These are phyloP conservation scores for Acanthornis magna DNA, from an alignment of 2,797 vertebrate species.

Conservation along the genomic window DNA sequence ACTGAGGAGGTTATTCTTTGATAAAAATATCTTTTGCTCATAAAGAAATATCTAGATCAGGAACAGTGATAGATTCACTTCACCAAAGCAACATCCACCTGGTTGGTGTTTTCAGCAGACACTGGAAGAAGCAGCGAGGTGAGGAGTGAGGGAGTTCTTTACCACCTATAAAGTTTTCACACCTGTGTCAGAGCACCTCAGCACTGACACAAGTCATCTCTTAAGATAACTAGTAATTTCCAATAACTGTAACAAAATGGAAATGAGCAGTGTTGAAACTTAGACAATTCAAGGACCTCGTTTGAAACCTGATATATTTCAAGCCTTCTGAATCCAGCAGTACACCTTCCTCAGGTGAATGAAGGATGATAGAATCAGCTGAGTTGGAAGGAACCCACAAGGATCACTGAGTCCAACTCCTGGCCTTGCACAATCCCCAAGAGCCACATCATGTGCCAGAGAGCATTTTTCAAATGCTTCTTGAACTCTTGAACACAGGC, in stretches of 20 bases:
- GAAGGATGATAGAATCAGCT: background rate
- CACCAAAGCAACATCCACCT: background rate
- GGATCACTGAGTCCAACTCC: background rate
- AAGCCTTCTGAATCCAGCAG: background rate
- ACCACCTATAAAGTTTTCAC: background rate
- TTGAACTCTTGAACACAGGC: background rate
- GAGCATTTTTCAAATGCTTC: background rate
- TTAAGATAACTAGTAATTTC: background rate
- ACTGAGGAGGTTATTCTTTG: background rate
- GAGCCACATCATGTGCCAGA: background rate
- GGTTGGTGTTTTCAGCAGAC: background rate
- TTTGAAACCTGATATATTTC: background rate
- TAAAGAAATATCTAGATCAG: background rate
- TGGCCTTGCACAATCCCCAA: background rate
- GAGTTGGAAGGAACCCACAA: background rate
- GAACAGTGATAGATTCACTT: background rate
- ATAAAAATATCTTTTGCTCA: background rate
- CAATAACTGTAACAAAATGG: background rate
- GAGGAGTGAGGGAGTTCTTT: background rate
- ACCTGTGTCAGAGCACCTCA: background rate
- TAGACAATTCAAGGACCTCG: background rate
- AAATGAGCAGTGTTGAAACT: background rate
- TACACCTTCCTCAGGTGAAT: background rate
- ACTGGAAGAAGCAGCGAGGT: background rate
- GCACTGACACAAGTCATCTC: background rate